Base-by-base conservation (phyloP, 2,113 vertebrate genomes). In the Ceyx margarethae region DNA sequence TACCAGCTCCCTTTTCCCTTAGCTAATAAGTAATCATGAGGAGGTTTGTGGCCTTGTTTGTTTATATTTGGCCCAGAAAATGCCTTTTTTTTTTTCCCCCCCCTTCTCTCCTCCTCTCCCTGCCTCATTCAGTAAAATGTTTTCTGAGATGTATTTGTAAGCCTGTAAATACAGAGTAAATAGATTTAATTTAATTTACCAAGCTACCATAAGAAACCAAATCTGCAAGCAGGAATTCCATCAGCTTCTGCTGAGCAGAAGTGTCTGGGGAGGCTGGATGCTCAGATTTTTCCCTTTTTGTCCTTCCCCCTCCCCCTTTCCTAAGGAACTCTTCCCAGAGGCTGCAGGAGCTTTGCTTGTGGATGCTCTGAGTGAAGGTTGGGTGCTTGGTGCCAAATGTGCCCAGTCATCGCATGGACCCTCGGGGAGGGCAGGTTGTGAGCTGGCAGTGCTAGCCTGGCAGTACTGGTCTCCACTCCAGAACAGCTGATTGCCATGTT, bases 101-200 rank as follows among this genome's bases (percentile, higher is more conserved):
- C 13, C 23, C 16, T 21, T 48, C 62, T 57, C 56, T 57, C 16
- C 28, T n/a, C 89, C 66, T 84, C 65, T 67, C 80, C 45, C 80
- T 23, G 67, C 93, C 81, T 92, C 73, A 50, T 81, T 87, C 91
- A 84, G 95, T 91, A 92, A 95, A 96, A 93, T 75, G 85, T 93
- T 97, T 95, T 85, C 94, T 81, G 93, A 87, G 94, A 91, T 90
- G 95, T 96, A 96, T 96, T 95, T 94, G 92, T 97, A 87, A 95
- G 96, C 91, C 96, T 85, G 86, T 95, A 93, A 96, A 95, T 92
- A 64, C 54, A 68, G 85, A 94, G 83, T 92, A 92, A 95, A 92
- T 91, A 95, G 94, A 91, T 93, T 97, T 97, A 95, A 97, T 96
- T 96, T 93, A 96, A 97, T 97, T 97, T 97, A 85, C 92, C 10